phyloP scores from a whole-genome alignment of 2,888 invertebrate species.

The Chalcis sispes region DNA sequence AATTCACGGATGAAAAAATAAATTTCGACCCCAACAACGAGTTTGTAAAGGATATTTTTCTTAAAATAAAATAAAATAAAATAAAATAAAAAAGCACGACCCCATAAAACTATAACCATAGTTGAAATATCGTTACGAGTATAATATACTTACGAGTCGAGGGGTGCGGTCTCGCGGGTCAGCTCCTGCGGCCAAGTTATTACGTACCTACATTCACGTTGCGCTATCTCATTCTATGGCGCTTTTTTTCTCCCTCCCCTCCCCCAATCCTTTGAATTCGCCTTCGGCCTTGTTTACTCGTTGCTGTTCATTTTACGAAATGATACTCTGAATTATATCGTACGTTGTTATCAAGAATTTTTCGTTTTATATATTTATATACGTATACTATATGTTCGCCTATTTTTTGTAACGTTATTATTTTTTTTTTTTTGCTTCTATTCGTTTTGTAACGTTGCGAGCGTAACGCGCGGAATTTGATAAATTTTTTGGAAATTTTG shows the following conservation, averaged over 20 bases:
- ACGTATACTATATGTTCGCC: no score
- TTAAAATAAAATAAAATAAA: background rate
- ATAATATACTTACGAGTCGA: conserved; percentile 3
- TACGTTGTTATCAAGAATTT: background rate
- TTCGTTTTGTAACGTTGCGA: no score
- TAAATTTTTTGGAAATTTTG: no score
- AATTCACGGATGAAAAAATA: no score
- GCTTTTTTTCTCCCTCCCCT: conserved; percentile 5
- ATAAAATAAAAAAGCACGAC: background rate
- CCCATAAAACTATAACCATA: no score
- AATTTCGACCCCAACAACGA: no score
- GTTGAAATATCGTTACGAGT: conserved; percentile 16
- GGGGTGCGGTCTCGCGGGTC: conserved; percentile 5
- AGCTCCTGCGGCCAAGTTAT: conserved; percentile 22
- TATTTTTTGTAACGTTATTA: no score
- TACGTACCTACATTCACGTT: conserved; percentile 29
- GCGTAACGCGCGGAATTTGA: no score
- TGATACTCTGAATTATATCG: background rate
- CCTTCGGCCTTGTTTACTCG: no score
- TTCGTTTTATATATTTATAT: background rate
- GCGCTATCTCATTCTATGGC: conserved; percentile 19
- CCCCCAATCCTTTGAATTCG: no score
- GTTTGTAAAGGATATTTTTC: background rate
- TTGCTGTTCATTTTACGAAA: background rate
- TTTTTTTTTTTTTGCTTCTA: no score